These are phyloP conservation scores for Melanotaenia boesemani DNA, from an alignment of 2,797 vertebrate species.

Conservation along the genomic window DNA sequence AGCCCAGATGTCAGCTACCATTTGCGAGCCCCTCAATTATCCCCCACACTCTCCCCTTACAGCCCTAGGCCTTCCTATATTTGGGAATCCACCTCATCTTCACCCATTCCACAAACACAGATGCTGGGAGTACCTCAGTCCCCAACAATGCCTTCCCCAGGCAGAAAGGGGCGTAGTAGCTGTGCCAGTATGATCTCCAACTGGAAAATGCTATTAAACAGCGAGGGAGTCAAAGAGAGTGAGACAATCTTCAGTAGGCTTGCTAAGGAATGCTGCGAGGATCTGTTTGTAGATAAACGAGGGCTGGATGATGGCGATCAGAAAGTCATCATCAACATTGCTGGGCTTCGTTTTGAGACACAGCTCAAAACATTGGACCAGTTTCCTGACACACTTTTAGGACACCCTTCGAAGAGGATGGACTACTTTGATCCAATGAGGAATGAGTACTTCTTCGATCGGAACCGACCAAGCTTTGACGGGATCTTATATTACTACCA, in stretches of 20 bases:
- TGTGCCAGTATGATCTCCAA: conserved; percentile 89
- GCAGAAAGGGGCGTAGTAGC: conserved; percentile 78
- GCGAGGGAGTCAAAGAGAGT: conserved; percentile 85
- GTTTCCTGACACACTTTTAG: conserved; percentile 94
- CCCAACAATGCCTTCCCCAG: conserved; percentile 57
- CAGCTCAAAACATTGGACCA: conserved; percentile 92
- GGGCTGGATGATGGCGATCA: conserved; percentile 89
- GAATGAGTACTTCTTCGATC: conserved; percentile 97
- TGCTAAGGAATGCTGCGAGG: conserved; percentile 86
- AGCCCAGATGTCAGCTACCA: conserved; percentile 58
- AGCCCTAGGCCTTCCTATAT: conserved; percentile 51
- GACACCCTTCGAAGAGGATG: conserved; percentile 91
- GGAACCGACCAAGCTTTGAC: conserved; percentile 96
- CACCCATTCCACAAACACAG: conserved; percentile 41
- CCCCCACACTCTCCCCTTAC: conserved; percentile 43
- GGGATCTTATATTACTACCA: conserved; percentile 98
- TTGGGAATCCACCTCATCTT: conserved; percentile 70
- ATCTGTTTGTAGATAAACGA: conserved; percentile 86
- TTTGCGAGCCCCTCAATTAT: conserved; percentile 43
- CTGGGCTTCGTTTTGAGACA: conserved; percentile 94
- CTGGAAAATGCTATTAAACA: conserved; percentile 87
- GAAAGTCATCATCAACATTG: conserved; percentile 95
- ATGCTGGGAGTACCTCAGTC: conserved; percentile 65
- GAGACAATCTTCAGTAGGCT: conserved; percentile 89
- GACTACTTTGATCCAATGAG: conserved; percentile 97